Evolutionary conservation across 2,797 vertebrate genomes (phyloP).

Genomic region (Meriones psammophilus): DNA sequence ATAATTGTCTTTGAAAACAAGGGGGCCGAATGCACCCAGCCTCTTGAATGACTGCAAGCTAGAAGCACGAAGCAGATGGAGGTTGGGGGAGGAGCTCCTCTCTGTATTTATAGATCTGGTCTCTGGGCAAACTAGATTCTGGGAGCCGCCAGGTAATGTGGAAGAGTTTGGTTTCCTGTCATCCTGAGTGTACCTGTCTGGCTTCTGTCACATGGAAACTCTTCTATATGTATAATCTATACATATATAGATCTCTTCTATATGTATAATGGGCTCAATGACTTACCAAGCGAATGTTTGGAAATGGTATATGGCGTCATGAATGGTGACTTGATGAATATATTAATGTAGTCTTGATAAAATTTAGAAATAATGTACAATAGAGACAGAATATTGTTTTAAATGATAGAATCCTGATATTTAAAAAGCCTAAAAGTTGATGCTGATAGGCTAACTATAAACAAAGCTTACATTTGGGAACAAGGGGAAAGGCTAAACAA

Average conservation of each 20-base stretch:
- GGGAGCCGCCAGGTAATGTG: not conserved
- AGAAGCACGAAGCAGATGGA: not conserved
- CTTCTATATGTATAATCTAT: not conserved
- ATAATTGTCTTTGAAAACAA: not conserved
- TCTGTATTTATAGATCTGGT: not conserved
- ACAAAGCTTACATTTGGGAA: not conserved
- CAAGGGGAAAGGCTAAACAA: not conserved
- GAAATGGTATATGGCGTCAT: not conserved
- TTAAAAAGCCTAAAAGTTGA: not conserved
- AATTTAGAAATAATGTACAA: not conserved
- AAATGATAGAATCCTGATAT: not conserved
- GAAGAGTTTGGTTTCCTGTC: not conserved
- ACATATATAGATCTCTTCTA: not conserved
- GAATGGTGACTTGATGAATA: not conserved
- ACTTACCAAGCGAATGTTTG: not conserved
- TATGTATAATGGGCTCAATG: not conserved
- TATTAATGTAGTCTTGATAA: not conserved
- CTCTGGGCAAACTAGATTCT: not conserved
- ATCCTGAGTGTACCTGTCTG: not conserved
- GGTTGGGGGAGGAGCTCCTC: not conserved
- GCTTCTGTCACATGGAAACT: not conserved
- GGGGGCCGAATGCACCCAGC: not conserved
- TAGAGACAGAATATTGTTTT: not conserved
- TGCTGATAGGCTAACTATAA: not conserved
- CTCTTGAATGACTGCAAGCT: not conserved